Percentiles rank a stretch among this genome's conserved stretches.
phyloP scores from a whole-genome alignment of 2,888 invertebrate species.

The Malachius bipustulatus region DNA sequence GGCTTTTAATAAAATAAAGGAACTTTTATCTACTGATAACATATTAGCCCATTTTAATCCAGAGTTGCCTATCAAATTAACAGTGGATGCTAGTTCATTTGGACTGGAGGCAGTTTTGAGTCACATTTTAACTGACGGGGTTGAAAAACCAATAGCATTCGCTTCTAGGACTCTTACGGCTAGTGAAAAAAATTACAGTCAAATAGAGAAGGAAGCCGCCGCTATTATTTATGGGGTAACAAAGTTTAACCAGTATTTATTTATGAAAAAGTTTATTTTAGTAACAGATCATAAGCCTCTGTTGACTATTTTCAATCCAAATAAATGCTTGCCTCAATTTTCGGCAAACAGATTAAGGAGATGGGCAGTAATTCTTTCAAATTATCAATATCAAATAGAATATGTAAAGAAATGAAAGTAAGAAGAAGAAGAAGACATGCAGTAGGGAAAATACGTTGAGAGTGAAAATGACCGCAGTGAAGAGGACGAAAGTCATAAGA shows the following conservation, averaged over 20 bases:
- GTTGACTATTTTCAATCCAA: constrained; percentile 8
- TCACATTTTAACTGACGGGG: too few relatives aligned
- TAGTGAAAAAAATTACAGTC: constrained; percentile 9
- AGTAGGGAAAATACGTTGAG: too few relatives aligned
- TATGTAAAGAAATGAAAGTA: too few relatives aligned
- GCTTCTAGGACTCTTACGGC: constrained; percentile 10
- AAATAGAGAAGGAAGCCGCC: constrained; percentile 12
- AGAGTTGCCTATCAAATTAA: background rate
- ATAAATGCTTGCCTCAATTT: constrained; percentile 11
- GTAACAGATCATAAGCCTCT: constrained; percentile 11
- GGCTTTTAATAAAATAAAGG: too few relatives aligned
- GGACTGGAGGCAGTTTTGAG: constrained; percentile 4
- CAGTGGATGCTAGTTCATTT: constrained; percentile 5
- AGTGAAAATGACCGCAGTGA: too few relatives aligned
- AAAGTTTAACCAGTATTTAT: constrained; percentile 14
- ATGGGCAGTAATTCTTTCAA: constrained; percentile 7
- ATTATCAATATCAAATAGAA: constrained; percentile 5
- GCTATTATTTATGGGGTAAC: constrained; percentile 12
- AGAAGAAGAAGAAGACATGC: too few relatives aligned
- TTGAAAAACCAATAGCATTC: constrained; percentile 10
- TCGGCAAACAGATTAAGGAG: constrained; percentile 9
- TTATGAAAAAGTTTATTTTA: constrained; percentile 8
- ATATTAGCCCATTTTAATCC: constrained; percentile 6
- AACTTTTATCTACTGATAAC: too few relatives aligned
- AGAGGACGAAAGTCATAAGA: too few relatives aligned